Evolutionary conservation across 2,113 vertebrate genomes (phyloP), one percentile per base, ranked within the genome.

Genomic region (Channa argus): DNA sequence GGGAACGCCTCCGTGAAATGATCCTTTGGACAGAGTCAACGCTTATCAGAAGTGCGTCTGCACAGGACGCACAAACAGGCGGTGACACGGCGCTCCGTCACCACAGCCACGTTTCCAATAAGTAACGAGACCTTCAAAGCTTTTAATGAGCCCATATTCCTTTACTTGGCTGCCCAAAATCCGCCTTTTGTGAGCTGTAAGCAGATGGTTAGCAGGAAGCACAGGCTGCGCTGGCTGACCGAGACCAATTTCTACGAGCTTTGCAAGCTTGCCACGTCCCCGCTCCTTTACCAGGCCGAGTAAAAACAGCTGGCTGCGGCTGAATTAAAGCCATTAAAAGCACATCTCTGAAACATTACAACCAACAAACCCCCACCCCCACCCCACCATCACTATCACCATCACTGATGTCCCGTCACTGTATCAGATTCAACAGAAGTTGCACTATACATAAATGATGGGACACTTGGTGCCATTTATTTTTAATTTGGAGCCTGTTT

Each of bases 151-250:
- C 82, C 85, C 72, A 54, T 94, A 92, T 92, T 88, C 90, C 88
- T 89, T 87, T 88, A 92, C 92, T 91, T 69, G 88, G 73, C 85
- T 38, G 74, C 70, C 83, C 92, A 94, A 97, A 98, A 98, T 97
- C 97, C 96, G 92, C 94, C 96, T 93, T 96, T 99, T 99, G 97
- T 98, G 95, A 91, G 94, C 94, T 94, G 93, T 95, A 95, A 96
- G 97, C 97, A 99, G 96, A 98, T 99, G 97, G 96, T 97, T 96
- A 95, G 96, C 96, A 97, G 96, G 96, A 97, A 97, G 96, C 96
- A 95, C 94, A 92, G 95, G 94, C 96, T 95, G 96, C 96, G 95
- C 96, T 85, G 91, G 82, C 93, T 97, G 96, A 98, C 96, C 97
- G 97, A 96, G 96, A 98, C 97, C 95, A 99, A 98, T 98, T 96